phyloP scores from a whole-genome alignment of 1,140 invertebrate genomes.

The Ooceraea biroi region DNA sequence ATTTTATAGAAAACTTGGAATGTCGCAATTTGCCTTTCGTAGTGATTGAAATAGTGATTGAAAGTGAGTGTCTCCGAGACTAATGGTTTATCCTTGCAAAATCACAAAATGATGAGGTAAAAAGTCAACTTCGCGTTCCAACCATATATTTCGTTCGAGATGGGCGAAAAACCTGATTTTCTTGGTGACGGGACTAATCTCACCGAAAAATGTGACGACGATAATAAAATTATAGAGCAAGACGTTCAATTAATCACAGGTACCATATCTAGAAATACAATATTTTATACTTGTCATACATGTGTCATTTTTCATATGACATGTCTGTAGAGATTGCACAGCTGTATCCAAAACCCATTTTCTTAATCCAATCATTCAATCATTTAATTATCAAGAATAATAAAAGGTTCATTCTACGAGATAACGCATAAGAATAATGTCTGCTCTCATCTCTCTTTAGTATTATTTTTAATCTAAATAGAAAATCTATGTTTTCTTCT shows the following conservation, averaged over 20 bases:
- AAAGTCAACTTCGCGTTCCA: neutral
- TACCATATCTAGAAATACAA: constrained; percentile 14
- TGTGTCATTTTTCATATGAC: too few relatives aligned
- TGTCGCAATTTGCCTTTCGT: neutral
- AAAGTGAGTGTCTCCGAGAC: too few relatives aligned
- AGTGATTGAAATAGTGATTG: neutral
- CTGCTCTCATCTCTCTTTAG: too few relatives aligned
- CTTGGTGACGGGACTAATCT: neutral
- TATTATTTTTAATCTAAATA: too few relatives aligned
- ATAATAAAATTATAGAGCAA: neutral
- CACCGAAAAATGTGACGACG: neutral
- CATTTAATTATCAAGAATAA: neutral
- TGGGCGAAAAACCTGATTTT: constrained; percentile 48
- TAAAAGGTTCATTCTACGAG: too few relatives aligned
- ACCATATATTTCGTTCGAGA: constrained; percentile 28
- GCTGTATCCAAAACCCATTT: neutral
- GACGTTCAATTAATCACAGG: constrained; percentile 26
- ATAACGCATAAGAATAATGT: too few relatives aligned
- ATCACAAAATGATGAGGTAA: constrained; percentile 27
- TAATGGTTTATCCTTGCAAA: neutral
- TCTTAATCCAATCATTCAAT: neutral
- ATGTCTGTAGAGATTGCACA: neutral
- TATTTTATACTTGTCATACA: neutral
- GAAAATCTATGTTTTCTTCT: too few relatives aligned
- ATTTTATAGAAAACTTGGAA: constrained; percentile 35